Conservation (phyloP, 2,797 vertebrate species). For the Ctenosaura bakeri region DNA sequence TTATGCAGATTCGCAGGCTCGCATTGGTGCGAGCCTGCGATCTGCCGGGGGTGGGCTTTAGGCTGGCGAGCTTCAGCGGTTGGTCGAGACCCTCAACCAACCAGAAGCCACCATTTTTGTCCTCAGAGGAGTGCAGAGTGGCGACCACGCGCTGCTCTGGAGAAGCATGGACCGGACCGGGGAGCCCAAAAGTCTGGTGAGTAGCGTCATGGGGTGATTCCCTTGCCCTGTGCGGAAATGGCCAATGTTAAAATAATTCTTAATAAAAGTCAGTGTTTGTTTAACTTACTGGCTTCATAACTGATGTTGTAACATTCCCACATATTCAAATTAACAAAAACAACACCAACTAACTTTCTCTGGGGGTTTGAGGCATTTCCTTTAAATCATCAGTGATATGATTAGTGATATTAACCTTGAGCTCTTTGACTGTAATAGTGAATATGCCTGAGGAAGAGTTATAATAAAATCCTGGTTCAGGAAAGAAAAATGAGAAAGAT, state of each 20-base stretch:
- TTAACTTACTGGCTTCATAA: not conserved
- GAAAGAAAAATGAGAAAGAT: not conserved
- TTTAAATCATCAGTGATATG: not conserved
- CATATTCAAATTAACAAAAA: not conserved
- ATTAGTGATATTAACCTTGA: not conserved
- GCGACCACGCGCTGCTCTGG: too few relatives aligned
- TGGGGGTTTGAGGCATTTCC: not conserved
- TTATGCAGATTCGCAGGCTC: too few relatives aligned
- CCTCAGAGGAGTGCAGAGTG: too few relatives aligned
- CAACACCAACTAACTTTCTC: not conserved
- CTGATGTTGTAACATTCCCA: not conserved
- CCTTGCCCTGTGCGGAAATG: too few relatives aligned
- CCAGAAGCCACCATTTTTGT: too few relatives aligned
- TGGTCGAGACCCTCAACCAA: too few relatives aligned
- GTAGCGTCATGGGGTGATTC: too few relatives aligned
- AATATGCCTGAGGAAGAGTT: not conserved
- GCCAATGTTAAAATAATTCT: not conserved
- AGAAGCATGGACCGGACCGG: too few relatives aligned
- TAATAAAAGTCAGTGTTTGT: not conserved
- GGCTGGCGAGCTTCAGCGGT: too few relatives aligned
- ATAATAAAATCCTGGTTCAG: not conserved
- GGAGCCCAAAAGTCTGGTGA: too few relatives aligned
- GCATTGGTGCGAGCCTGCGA: too few relatives aligned
- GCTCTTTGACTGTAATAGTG: not conserved
- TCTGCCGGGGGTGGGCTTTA: too few relatives aligned